Evolutionary conservation across 1,140 invertebrate species (phyloP), one percentile per base, ranked within the genome.

Genomic region (Thalassaphorura encarpata): DNA sequence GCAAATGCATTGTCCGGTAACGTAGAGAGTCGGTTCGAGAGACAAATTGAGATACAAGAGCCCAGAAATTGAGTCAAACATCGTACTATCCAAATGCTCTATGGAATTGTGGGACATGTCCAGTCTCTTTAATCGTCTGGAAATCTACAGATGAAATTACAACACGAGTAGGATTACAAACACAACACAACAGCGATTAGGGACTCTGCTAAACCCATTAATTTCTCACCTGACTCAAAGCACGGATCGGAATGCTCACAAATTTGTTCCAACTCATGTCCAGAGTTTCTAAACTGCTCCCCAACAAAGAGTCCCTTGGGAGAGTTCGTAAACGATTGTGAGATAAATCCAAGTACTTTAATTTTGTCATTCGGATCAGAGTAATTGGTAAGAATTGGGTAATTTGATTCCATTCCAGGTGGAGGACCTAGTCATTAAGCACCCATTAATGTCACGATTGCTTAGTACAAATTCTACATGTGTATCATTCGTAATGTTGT

Each of bases 1-100:
- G 83, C 83, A 70, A 94, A 92, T 2, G 88, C 87, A 68, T 89
- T 90, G 69, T 93, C 89, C 1, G 88, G 86, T 39, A 93, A 69
- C 50, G 89, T 85, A 0, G 83, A 85, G 24, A 94, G 76, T 65
- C 82, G 80, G 72, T 94, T 94, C 59, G 78, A 76, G n/a, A 16
- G 83, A 81, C 58, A 94, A 72, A 72, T 86, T 83, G 18, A 94
- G 74, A 54, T 78, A 78, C n/a, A 84, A 79, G 26, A 93, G 71
- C 66, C 83, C 84, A 39, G 85, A 83, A 19, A 84, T 85, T 60
- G 82, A 81, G 29, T 86, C 80, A 69, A 92, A 91, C 71, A 88
- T 87, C 19, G 84, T 89, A 26, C 83, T 84, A 68, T 92, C 89
- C 49, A 94, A 72, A 67, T 89, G 87, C 66, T 92, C 87, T 40